These are phyloP conservation scores for Paramormyrops kingsleyae DNA, from an alignment of 2,113 vertebrate genomes.

Conservation along the genomic window DNA sequence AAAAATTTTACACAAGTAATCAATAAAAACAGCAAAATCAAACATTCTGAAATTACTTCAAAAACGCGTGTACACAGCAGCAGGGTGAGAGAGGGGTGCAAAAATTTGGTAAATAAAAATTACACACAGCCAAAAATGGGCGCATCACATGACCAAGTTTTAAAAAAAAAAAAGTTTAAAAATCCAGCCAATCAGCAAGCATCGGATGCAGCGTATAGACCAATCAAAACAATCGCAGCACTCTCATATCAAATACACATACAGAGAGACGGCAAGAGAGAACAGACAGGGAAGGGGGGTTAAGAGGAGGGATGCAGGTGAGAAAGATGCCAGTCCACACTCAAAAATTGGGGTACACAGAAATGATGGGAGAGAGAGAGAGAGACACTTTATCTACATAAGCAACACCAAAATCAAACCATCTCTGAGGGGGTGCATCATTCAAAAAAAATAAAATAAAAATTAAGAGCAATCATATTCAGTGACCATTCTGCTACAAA, in stretches of 20 bases:
- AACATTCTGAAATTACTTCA: conserved; percentile 58
- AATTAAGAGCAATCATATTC: conserved; percentile 58
- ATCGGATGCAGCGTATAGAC: conserved; percentile 64
- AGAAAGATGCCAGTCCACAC: conserved; percentile 52
- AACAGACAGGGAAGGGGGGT: conserved; percentile 12
- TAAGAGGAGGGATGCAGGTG: conserved; percentile 25
- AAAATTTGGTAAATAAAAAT: conserved; percentile 51
- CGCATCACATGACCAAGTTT: conserved; percentile 59
- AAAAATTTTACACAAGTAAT: conserved; percentile 36
- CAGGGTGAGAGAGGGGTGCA: conserved; percentile 54
- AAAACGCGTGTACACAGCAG: conserved; percentile 37
- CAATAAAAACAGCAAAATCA: conserved; percentile 50
- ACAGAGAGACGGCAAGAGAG: conserved; percentile 51
- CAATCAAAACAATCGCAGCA: conserved; percentile 61
- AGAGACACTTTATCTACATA: conserved; percentile 39
- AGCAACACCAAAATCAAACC: conserved; percentile 50
- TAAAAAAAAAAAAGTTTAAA: conserved; percentile 41
- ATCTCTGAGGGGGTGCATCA: conserved; percentile 62
- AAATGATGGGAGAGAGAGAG: conserved; percentile 39
- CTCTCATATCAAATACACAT: conserved; percentile 60
- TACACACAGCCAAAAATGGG: conserved; percentile 64
- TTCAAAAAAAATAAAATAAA: conserved; percentile 54
- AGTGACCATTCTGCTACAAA: conserved; percentile 64
- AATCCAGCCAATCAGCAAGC: conserved; percentile 67
- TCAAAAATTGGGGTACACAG: conserved; percentile 41